Evolutionary conservation across 2,113 vertebrate genomes (phyloP).

Genomic region (Stigmatopora nigra): DNA sequence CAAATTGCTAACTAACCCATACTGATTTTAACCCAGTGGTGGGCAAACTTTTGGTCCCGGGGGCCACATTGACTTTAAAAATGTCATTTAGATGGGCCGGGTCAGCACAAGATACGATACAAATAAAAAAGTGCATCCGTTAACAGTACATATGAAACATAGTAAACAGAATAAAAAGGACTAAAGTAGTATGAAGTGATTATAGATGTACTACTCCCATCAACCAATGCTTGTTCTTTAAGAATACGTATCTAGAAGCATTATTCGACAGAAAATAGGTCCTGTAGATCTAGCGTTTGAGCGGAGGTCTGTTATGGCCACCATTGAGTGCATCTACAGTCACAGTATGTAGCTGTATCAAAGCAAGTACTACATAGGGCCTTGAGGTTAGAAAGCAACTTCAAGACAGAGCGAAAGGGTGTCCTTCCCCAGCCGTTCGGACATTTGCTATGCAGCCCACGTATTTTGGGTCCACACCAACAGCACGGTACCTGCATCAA

Average conservation of each 20-base stretch:
- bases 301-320: background rate
- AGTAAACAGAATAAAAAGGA: too few species aligned
- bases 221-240: background rate
- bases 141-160: too few species aligned
- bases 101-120: too few species aligned
- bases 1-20: too few species aligned
- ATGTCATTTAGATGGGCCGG: too few species aligned
- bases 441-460: constrained; percentile 13
- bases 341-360: background rate
- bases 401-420: background rate
- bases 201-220: background rate
- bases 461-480: constrained; percentile 2
- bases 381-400: background rate
- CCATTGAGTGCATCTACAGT: background rate
- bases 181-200: too few species aligned
- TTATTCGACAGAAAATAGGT: background rate
- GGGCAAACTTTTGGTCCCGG: too few species aligned
- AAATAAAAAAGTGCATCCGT: too few species aligned
- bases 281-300: background rate
- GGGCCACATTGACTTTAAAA: too few species aligned
- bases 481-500: constrained; percentile 11
- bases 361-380: background rate
- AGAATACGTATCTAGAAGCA: background rate
- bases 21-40: background rate
- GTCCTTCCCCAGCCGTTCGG: background rate